Conservation (phyloP, 2,888 invertebrate species). For the Orchestes rusci region DNA sequence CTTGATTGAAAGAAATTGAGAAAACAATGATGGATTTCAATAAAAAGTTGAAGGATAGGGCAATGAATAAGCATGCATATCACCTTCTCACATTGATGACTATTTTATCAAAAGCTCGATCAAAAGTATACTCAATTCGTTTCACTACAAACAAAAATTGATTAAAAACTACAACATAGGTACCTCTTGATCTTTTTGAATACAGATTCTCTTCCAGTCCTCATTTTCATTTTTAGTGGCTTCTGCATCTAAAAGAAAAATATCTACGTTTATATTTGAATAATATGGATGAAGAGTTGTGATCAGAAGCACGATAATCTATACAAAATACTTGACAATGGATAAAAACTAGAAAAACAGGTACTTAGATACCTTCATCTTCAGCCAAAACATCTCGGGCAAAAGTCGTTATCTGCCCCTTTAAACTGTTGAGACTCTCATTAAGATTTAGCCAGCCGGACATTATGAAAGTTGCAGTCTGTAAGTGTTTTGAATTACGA, state of each 20-base stretch:
- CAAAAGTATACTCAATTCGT: too few species aligned
- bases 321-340: too few species aligned
- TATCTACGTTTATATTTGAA: too few species aligned
- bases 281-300: too few species aligned
- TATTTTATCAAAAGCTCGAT: too few species aligned
- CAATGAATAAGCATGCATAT: neutral
- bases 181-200: conserved; percentile 8
- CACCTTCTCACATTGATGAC: neutral
- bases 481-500: conserved; percentile 1
- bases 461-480: conserved; percentile 10
- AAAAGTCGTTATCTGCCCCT: conserved; percentile 82
- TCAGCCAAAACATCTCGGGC: conserved; percentile 82
- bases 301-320: too few species aligned
- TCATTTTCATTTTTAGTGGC: neutral
- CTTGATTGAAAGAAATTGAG: too few species aligned
- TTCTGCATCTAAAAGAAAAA: conserved; percentile 2
- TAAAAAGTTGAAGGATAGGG: too few species aligned
- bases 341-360: neutral
- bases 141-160: neutral
- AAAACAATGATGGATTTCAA: too few species aligned
- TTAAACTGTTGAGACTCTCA: conserved; percentile 61
- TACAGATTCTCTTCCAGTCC: conserved; percentile 3
- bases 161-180: neutral
- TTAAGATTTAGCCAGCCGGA: conserved; percentile 62
- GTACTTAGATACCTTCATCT: conserved; percentile 44